Base-by-base conservation (phyloP, 1,140 invertebrate species). In the Augochlora pura region DNA sequence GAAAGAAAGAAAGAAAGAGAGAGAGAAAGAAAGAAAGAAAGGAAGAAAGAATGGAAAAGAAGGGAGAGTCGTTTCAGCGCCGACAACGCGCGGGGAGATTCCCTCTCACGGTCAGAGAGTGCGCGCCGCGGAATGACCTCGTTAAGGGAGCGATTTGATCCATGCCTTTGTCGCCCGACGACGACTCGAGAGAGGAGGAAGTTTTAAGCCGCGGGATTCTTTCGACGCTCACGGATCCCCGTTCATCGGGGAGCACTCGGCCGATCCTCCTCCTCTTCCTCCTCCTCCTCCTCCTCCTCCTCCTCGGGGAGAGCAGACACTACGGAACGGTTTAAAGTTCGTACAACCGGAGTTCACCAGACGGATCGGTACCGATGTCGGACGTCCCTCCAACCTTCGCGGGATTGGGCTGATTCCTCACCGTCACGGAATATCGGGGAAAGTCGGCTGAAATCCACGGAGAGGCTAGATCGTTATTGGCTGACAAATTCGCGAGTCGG, bases 121-220 rank as follows among this genome's bases (percentile, higher is more conserved):
- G 59, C 23, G 57, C n/a, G 32, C 52, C 32, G 73, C 49, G 66
- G 32, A 81, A 81, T 70, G 73, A 81, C 60, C 73, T 81, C 79
- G 79, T 81, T 81, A 81, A 67, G 49, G 4, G 60, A 63, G 49
- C 72, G 73, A 77, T 81, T 77, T 49, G 25, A 77, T 67, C 49
- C 66, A 25, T 14, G 54, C 59, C 23, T 68, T 75, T 68, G 23
- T 46, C 27, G 32, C 32, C 62, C 8, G 18, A 38, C 60, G 62
- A 38, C 16, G 60, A 21, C 23, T 59, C 49, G 18, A 27, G 14
- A 27, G 14, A 57, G 38, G 18, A 39, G 25, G 52, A 46, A 18
- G 16, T 27, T 63, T 62, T 63, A 23, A 63, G 21, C n/a, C 39
- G 21, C 69, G 32, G 16, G 46, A 52, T 67, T 46, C 62, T 75